Percentiles rank a stretch among this genome's conserved stretches.
Conservation (phyloP, 1,140 invertebrate species). For the Planococcus citri region DNA sequence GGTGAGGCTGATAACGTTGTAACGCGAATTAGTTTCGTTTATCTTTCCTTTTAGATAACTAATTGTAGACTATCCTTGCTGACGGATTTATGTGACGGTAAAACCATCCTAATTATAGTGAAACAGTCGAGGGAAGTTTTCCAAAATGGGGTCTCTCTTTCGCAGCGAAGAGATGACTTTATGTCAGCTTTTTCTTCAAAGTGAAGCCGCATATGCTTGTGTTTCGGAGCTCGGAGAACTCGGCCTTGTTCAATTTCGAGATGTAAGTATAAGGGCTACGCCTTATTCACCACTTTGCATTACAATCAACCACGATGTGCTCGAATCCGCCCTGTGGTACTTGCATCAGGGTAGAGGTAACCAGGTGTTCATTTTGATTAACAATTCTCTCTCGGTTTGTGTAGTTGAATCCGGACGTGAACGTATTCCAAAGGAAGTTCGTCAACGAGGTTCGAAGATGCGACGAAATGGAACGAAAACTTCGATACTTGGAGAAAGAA, state of each 20-base stretch:
- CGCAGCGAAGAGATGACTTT: conserved; percentile 83
- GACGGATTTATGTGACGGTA: too few species aligned
- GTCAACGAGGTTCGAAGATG: conserved; percentile 88
- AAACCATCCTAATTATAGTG: background rate
- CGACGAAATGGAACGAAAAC: conserved; percentile 91
- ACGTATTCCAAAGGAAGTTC: conserved; percentile 91
- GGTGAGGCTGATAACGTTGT: background rate
- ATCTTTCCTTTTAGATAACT: background rate
- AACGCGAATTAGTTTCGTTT: background rate
- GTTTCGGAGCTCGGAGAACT: conserved; percentile 85
- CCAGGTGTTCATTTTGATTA: too few species aligned
- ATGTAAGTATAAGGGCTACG: conserved; percentile 45
- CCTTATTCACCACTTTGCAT: too few species aligned
- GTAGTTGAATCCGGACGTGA: conserved; percentile 85
- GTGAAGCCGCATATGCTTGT: conserved; percentile 86
- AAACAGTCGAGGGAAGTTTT: background rate
- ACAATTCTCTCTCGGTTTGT: conserved; percentile 24
- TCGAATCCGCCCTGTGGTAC: too few species aligned
- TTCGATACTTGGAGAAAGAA: conserved; percentile 93
- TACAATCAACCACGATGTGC: too few species aligned
- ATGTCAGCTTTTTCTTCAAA: conserved; percentile 80
- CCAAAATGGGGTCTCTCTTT: conserved; percentile 62
- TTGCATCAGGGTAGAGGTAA: too few species aligned
- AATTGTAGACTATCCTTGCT: background rate
- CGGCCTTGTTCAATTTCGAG: conserved; percentile 83